Base-by-base conservation (phyloP, 2,888 invertebrate genomes). In the Copidosoma aretas region DNA sequence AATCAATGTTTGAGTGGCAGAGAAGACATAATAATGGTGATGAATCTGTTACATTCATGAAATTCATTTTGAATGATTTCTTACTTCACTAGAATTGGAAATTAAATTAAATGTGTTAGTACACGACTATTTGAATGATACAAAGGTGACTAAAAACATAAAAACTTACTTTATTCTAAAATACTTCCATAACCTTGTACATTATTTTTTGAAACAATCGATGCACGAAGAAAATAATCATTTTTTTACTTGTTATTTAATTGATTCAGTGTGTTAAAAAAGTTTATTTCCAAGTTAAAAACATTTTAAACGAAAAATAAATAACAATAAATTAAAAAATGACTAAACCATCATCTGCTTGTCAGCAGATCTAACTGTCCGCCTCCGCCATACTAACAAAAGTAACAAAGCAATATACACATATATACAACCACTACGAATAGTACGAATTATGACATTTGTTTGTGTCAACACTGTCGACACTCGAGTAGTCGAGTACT, bases 21-120 rank as follows among this genome's bases (percentile, higher is more conserved):
- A 80, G 68, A 8, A 80, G 63, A 60, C 81, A 81, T 52, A 68
- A 69, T 41, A 74, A 67, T 53, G 76, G 69, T 8, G 70, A 66
- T 25, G 21, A 65, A 68, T 70, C 52, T 21, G 24, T 60, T 22
- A 64, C 22, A 43, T 64, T 39, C 68, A 68, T 68, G 60, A 64
- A 39, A 43, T 64, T 39, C 68, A 68, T 68, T 64, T 64, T 67
- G n/a, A 10, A 1, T 52, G 15, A 10, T n/a, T 17, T 46, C 12
- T 46, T 15, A 3, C 8, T 46, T 14, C 43, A 56, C 25, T 39
- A 54, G 5, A n/a, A 56, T 32, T 32, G 43, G 2, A 24, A 46
- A 32, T 5, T 32, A 32, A 46, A 59, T 17, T 46, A 56, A 4
- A 46, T 15, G 12, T 15, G 3, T 46, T 15, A 46, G 43, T 46